phyloP scores from a whole-genome alignment of 2,113 vertebrate species.

The Syngnathoides biaculeatus region DNA sequence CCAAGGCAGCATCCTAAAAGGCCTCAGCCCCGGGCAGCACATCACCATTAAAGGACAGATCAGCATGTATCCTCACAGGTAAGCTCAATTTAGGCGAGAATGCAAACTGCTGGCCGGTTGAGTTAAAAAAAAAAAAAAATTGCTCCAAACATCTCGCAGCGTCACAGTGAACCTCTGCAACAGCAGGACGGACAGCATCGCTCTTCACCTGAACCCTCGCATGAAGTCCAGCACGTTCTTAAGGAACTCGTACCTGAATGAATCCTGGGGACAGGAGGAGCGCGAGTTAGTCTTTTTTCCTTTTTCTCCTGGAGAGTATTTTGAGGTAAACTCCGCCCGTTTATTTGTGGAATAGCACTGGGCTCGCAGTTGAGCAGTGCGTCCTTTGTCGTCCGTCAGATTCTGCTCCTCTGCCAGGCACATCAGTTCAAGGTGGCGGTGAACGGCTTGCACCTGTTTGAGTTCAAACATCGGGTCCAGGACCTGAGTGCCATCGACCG shows the following conservation, averaged over 20 bases:
- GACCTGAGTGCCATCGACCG: conserved; percentile 80
- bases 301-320: conserved; percentile 90
- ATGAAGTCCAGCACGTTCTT: conserved; percentile 81
- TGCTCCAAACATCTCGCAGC: conserved; percentile 36
- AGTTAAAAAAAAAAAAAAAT: background rate
- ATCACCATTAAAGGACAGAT: conserved; percentile 87
- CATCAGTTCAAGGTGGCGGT: conserved; percentile 87
- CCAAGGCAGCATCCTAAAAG: conserved; percentile 73
- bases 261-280: conserved; percentile 93
- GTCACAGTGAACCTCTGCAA: conserved; percentile 81
- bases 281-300: conserved; percentile 79
- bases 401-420: conserved; percentile 85
- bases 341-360: background rate
- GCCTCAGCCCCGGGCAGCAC: conserved; percentile 79
- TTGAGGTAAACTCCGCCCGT: conserved; percentile 77
- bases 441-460: conserved; percentile 86
- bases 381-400: conserved; percentile 58
- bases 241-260: conserved; percentile 87
- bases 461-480: conserved; percentile 89
- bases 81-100: background rate
- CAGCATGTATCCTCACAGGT: conserved; percentile 82
- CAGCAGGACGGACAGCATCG: conserved; percentile 82
- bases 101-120: background rate
- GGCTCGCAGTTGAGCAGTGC: background rate
- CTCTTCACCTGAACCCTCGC: conserved; percentile 87